phyloP scores from a whole-genome alignment of 2,888 invertebrate species.

The Luffia ferchaultella region DNA sequence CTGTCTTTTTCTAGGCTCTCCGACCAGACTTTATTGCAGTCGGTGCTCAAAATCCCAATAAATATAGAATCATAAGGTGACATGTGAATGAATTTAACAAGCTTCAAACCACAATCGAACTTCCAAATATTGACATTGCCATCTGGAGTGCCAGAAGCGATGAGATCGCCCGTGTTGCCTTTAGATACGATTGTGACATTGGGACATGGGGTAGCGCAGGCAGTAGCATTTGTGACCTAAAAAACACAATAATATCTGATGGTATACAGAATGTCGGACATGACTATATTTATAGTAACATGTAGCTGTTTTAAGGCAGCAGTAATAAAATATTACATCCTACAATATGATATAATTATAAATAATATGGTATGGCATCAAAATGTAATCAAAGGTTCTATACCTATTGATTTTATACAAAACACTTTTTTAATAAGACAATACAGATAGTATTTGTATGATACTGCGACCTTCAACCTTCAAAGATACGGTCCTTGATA shows the following conservation, averaged over 20 bases:
- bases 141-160: slow-evolving; percentile 65
- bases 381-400: too few species aligned
- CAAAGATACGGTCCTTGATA: too few species aligned
- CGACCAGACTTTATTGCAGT: slow-evolving; percentile 54
- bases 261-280: too few species aligned
- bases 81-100: slow-evolving; percentile 67
- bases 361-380: too few species aligned
- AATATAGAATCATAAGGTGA: slow-evolving; percentile 59
- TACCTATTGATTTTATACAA: too few species aligned
- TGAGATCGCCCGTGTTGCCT: slow-evolving; percentile 66
- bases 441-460: too few species aligned
- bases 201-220: slow-evolving; percentile 71
- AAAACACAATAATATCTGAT: slow-evolving; percentile 1
- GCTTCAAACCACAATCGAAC: slow-evolving; percentile 79
- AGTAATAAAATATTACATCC: too few species aligned
- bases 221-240: slow-evolving; percentile 80
- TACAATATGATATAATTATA: too few species aligned
- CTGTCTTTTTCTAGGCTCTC: slow-evolving; percentile 49
- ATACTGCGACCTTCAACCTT: too few species aligned
- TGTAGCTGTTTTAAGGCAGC: too few species aligned
- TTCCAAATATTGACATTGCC: slow-evolving; percentile 85
- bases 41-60: slow-evolving; percentile 47
- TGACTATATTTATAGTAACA: too few species aligned
- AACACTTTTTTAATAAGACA: too few species aligned
- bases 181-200: slow-evolving; percentile 66